A percentile compares a stretch with the other conserved stretches of the same genome.
These are phyloP conservation scores for Tetanocera ferruginea DNA, from an alignment of 2,888 invertebrate species.

Conservation along the genomic window DNA sequence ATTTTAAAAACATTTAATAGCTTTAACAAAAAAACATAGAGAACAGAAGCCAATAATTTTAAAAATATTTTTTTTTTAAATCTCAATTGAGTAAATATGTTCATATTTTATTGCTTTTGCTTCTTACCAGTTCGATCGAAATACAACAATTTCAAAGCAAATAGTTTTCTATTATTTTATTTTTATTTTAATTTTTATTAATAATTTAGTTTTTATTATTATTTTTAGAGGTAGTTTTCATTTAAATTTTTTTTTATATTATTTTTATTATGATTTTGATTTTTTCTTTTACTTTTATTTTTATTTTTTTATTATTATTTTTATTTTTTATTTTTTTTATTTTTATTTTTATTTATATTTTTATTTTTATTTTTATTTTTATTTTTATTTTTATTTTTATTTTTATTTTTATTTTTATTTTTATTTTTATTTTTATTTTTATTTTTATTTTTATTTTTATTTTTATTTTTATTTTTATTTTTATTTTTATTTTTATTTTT, in stretches of 20 bases:
- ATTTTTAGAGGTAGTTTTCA: neutral
- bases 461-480: neutral
- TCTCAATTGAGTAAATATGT: too few relatives aligned
- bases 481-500: neutral
- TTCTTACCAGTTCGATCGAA: too few relatives aligned
- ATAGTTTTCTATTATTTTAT: neutral
- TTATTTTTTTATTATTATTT: neutral
- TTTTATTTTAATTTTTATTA: neutral
- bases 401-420: neutral
- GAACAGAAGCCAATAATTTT: too few relatives aligned
- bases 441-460: neutral
- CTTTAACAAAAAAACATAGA: too few relatives aligned
- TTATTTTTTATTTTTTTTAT: neutral
- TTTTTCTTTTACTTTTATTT: neutral
- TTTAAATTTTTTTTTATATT: neutral
- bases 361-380: slow-evolving; percentile 2
- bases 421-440: neutral
- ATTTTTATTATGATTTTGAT: neutral
- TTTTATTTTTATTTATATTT: neutral
- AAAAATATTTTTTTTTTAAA: too few relatives aligned
- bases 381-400: slow-evolving; percentile 3
- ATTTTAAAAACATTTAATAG: too few relatives aligned
- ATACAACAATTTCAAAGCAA: neutral
- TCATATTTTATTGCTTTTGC: too few relatives aligned
- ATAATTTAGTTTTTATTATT: neutral